phyloP scores from a whole-genome alignment of 1,140 invertebrate species.

The Choristoneura fumiferana region DNA sequence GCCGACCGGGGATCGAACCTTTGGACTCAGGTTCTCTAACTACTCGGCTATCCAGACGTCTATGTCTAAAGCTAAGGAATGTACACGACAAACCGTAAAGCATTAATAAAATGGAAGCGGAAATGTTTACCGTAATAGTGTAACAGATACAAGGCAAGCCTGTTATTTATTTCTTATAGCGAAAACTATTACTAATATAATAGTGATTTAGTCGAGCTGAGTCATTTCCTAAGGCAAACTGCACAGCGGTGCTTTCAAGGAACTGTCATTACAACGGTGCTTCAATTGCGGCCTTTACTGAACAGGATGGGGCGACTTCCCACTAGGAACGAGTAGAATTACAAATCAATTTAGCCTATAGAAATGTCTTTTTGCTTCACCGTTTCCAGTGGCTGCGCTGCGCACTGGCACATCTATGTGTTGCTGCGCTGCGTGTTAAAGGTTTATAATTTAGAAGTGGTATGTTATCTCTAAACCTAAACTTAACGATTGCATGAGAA shows the following conservation, averaged over 20 bases:
- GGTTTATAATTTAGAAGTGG: constrained; percentile 2
- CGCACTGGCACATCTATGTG: neutral
- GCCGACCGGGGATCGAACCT: too few relatives aligned
- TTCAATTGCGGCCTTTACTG: constrained; percentile 44
- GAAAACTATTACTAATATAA: constrained; percentile 29
- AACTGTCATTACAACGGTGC: constrained; percentile 70
- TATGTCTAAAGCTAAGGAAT: too few relatives aligned
- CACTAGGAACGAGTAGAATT: constrained; percentile 28
- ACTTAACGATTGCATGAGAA: neutral
- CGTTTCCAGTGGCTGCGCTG: too few relatives aligned
- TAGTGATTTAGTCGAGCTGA: constrained; percentile 45
- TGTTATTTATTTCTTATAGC: constrained; percentile 13
- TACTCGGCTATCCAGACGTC: too few relatives aligned
- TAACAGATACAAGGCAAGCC: neutral
- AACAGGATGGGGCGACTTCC: constrained; percentile 45
- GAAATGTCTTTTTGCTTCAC: constrained; percentile 6
- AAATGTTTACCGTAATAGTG: neutral
- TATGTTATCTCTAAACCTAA: constrained; percentile 6
- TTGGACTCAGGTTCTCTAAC: too few relatives aligned
- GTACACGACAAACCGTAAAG: too few relatives aligned
- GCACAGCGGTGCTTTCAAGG: constrained; percentile 48
- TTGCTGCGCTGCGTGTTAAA: neutral
- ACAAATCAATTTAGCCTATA: constrained; percentile 20
- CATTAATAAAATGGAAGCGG: constrained; percentile 2
- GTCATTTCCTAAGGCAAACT: constrained; percentile 45